Conservation (phyloP, 2,797 vertebrate species). For the Chlorospingus semifuscus region DNA sequence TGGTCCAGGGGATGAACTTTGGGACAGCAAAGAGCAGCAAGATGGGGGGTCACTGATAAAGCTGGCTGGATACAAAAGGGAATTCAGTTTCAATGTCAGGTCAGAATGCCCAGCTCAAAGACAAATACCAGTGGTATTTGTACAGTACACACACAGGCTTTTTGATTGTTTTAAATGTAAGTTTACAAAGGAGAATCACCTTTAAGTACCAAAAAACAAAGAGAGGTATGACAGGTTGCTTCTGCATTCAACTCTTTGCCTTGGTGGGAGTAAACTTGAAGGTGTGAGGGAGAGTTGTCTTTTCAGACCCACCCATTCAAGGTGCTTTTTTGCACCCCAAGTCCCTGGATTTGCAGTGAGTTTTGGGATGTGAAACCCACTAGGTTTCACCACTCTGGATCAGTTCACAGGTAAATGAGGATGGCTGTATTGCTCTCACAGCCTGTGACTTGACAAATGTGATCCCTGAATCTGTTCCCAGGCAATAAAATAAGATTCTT, state of each 20-base stretch:
- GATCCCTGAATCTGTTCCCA: neutral
- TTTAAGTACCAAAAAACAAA: neutral
- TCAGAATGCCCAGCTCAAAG: neutral
- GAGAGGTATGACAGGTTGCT: neutral
- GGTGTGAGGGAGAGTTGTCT: neutral
- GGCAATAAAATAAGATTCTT: neutral
- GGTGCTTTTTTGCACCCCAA: neutral
- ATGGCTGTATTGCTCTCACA: neutral
- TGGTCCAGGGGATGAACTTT: neutral
- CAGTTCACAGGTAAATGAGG: neutral
- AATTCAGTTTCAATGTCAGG: neutral
- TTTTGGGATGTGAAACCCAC: neutral
- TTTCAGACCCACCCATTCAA: neutral
- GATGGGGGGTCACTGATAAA: neutral
- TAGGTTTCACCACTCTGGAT: neutral
- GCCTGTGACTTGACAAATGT: neutral
- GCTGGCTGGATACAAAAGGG: neutral
- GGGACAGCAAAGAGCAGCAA: neutral
- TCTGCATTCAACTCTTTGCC: neutral
- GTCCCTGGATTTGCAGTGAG: neutral
- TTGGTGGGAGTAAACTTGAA: neutral
- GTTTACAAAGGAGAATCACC: neutral
- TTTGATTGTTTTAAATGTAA: neutral
- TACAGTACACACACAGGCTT: neutral
- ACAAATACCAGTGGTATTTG: neutral